Base-by-base conservation (phyloP, 1,140 invertebrate genomes). In the Frieseomelitta varia region DNA sequence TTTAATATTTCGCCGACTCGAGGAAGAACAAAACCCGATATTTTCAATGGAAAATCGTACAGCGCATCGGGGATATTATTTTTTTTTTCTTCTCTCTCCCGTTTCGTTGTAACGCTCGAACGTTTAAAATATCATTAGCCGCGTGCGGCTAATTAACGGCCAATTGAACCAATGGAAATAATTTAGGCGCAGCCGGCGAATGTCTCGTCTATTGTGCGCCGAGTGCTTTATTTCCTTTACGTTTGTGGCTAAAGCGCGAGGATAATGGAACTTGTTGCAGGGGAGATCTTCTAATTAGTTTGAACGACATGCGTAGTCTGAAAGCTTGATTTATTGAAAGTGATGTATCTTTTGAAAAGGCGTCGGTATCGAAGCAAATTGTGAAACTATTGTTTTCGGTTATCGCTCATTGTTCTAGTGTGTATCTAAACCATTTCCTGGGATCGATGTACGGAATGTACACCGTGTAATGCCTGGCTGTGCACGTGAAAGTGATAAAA, bases 11-110 rank as follows among this genome's bases (percentile, higher is more conserved):
- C 71, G 8, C 2, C 17, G 6, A 15, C 17, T 24, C 17, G n/a
- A n/a, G n/a, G 39, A 72, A 53, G 17, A 53, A 72, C 30, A 30
- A 72, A 53, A 72, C n/a, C n/a, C 71, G 71, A 72, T 27, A 72
- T 53, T 53, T n/a, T 27, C 15, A 14, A 0, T 72, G 19, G 11
- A 53, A 72, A 72, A 15, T 72, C 27, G n/a, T 17, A 47, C 39
- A 2, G 2, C 17, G 3, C 69, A 3, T 51, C 14, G 39, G 19
- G 15, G 19, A n/a, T 51, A 17, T 51, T 51, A 17, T 51, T 72
- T 51, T 39, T 21, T 21, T 34, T 21, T 39, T 39, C n/a, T n/a
- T n/a, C n/a, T n/a, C n/a, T n/a, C n/a, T n/a, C n/a, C n/a, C n/a
- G n/a, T n/a, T n/a, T n/a, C n/a, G n/a, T n/a, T n/a, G n/a, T 39